Evolutionary conservation across 2,797 vertebrate genomes (phyloP).

Genomic region (Bufotes viridis): DNA sequence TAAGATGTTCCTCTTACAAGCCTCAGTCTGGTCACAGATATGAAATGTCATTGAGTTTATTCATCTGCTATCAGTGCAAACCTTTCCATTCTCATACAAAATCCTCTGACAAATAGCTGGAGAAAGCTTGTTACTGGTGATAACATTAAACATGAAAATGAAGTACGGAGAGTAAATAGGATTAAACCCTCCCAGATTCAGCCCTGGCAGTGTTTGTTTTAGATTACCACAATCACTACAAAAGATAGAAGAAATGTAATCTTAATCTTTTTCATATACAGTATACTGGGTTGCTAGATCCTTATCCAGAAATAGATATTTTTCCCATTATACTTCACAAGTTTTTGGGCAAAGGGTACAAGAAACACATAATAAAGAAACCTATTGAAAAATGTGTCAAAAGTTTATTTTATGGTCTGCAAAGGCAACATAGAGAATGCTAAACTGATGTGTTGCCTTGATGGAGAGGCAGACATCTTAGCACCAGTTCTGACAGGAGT

Average conservation of each 20-base stretch:
- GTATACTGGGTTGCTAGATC: conserved; percentile 16
- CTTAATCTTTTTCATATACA: conserved; percentile 17
- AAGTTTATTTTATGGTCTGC: neutral
- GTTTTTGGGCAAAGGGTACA: neutral
- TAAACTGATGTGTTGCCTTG: neutral
- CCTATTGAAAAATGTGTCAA: neutral
- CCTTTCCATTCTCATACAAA: conserved; percentile 26
- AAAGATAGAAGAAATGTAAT: conserved; percentile 31
- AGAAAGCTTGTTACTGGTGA: conserved; percentile 7
- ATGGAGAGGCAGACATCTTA: neutral
- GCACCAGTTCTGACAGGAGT: neutral
- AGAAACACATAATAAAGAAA: neutral
- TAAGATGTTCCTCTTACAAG: neutral
- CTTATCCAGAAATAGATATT: conserved; percentile 22
- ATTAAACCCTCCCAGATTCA: conserved; percentile 19
- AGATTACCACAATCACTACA: conserved; percentile 31
- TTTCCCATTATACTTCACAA: neutral
- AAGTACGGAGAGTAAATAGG: conserved; percentile 33
- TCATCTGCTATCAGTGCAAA: conserved; percentile 20
- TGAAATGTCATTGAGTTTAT: conserved; percentile 20
- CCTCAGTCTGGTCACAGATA: neutral
- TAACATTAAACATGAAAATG: conserved; percentile 28
- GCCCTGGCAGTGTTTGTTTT: conserved; percentile 11
- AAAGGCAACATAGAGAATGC: neutral
- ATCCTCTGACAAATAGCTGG: conserved; percentile 1